Evolutionary conservation across 2,113 vertebrate species (phyloP).

Genomic region (Euleptes europaea): DNA sequence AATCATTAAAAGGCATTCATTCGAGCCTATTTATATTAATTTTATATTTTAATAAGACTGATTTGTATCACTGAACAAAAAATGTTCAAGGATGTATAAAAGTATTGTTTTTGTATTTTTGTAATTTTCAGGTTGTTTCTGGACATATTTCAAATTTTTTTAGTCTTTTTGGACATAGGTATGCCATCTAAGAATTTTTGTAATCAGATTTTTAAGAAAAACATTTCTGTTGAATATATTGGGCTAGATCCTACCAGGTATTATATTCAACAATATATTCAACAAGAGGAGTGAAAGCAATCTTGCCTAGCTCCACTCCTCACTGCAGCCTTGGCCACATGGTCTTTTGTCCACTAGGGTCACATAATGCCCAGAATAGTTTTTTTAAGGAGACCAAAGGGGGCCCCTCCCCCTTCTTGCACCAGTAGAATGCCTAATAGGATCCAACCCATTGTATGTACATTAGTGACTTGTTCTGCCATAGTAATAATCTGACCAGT

Average conservation of each 20-base stretch:
- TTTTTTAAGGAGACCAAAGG: too few species aligned
- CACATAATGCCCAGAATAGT: too few species aligned
- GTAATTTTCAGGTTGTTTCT: slow-evolving; percentile 26
- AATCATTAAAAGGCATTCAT: neutral
- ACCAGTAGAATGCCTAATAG: too few species aligned
- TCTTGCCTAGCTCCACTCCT: too few species aligned
- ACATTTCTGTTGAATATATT: neutral
- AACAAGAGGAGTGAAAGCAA: too few species aligned
- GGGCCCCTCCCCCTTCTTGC: too few species aligned
- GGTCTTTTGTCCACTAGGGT: too few species aligned
- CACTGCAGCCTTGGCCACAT: too few species aligned
- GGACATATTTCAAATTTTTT: slow-evolving; percentile 31
- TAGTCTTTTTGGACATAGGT: slow-evolving; percentile 27
- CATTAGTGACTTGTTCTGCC: neutral
- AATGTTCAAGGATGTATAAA: slow-evolving; percentile 50
- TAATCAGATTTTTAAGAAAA: slow-evolving; percentile 36
- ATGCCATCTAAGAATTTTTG: slow-evolving; percentile 41
- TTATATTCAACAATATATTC: too few species aligned
- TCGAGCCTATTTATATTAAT: slow-evolving; percentile 42
- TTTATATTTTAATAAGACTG: slow-evolving; percentile 30
- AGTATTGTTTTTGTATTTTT: slow-evolving; percentile 34
- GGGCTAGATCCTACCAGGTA: neutral
- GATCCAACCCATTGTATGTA: neutral
- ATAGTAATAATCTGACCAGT: neutral
- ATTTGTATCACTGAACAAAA: slow-evolving; percentile 47